These are phyloP conservation scores for Bucco capensis DNA, from an alignment of 2,113 vertebrate genomes.

Conservation along the genomic window DNA sequence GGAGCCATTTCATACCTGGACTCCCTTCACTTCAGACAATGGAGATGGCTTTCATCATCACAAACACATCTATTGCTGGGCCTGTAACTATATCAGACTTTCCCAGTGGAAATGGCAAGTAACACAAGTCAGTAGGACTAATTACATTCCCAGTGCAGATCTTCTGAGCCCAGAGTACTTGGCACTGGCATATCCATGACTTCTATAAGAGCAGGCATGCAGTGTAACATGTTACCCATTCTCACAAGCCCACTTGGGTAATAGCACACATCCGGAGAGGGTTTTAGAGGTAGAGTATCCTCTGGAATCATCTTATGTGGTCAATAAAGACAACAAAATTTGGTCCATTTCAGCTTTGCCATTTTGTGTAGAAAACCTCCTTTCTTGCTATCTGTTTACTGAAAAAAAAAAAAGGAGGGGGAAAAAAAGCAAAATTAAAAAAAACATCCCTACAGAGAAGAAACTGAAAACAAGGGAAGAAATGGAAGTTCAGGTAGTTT, in stretches of 20 bases:
- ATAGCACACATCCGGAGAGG: neutral
- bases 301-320: neutral
- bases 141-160: neutral
- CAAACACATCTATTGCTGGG: neutral
- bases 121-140: neutral
- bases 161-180: neutral
- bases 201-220: neutral
- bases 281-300: neutral
- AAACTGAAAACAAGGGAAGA: neutral
- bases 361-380: neutral
- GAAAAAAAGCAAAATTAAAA: neutral
- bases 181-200: neutral
- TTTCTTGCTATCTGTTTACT: neutral
- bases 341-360: neutral
- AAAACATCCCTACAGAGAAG: neutral
- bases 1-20: neutral
- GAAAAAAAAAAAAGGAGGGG: neutral
- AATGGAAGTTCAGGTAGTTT: neutral
- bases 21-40: neutral
- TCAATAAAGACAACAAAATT: neutral
- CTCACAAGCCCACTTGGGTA: neutral
- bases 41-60: neutral
- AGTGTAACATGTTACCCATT: rapidly evolving
- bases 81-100: neutral
- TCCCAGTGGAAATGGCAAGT: neutral